A percentile compares a stretch with the other conserved stretches of the same genome.
phyloP scores from a whole-genome alignment of 2,888 invertebrate genomes.

The Thereva unica region DNA sequence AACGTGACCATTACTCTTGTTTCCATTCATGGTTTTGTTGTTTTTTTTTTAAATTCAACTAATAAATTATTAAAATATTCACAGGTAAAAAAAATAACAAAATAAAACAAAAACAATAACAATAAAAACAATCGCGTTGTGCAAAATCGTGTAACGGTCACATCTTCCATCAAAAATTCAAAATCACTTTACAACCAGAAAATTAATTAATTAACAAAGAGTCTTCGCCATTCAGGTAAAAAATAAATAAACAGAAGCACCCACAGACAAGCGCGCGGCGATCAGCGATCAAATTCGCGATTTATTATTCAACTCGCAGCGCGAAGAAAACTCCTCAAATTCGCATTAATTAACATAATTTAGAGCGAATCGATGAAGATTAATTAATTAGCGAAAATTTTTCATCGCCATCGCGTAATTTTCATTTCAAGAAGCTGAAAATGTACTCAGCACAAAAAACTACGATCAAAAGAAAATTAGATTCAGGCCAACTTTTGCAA shows the following conservation, averaged over 20 bases:
- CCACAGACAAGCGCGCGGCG: not conserved
- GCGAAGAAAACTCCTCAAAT: no score
- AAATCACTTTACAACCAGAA: no score
- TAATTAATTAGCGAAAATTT: slow-evolving; percentile 27
- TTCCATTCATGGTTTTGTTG: slow-evolving; percentile 24
- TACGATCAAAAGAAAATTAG: no score
- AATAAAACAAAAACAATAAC: no score
- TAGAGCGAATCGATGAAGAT: not conserved
- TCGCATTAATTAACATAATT: no score
- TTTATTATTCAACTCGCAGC: not conserved
- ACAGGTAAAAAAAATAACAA: no score
- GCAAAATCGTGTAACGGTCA: not conserved
- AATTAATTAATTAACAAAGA: no score
- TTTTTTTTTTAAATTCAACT: not conserved
- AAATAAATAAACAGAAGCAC: no score
- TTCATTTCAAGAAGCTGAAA: no score
- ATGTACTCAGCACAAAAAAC: no score
- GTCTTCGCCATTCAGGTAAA: no score
- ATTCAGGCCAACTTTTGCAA: no score
- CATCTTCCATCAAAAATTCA: slow-evolving; percentile 7
- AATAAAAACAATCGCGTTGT: not conserved
- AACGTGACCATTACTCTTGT: slow-evolving; percentile 15
- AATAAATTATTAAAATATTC: not conserved
- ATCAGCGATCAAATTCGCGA: not conserved
- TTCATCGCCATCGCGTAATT: slow-evolving; percentile 21